Conservation (phyloP, 1,140 invertebrate genomes). For the Vollenhovia emeryi region DNA sequence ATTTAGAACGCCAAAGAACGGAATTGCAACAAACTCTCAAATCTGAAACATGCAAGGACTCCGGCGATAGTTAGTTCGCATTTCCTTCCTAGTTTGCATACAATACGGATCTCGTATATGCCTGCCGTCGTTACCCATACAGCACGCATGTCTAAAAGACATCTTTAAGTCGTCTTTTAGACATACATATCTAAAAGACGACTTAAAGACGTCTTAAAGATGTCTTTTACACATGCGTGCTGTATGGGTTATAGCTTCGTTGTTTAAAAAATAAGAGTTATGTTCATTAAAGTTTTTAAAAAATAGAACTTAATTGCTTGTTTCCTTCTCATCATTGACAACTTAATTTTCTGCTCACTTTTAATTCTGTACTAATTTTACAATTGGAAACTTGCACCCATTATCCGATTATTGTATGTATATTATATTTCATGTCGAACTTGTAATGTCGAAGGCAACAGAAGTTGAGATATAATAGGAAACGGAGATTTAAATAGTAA, state of each 20-base stretch:
- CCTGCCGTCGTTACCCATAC: too few relatives aligned
- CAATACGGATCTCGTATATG: neutral
- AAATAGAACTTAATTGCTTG: neutral
- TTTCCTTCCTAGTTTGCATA: neutral
- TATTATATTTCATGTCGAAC: neutral
- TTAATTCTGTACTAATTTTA: neutral
- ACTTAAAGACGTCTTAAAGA: too few relatives aligned
- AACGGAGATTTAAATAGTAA: conserved; percentile 70
- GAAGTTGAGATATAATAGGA: conserved; percentile 62
- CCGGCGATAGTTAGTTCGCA: neutral
- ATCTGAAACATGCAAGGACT: neutral
- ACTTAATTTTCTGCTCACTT: neutral
- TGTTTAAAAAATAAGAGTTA: neutral
- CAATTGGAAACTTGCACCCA: neutral
- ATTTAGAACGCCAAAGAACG: conserved; percentile 58
- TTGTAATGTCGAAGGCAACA: conserved; percentile 39
- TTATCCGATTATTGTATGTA: neutral
- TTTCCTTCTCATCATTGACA: neutral
- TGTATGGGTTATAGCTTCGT: too few relatives aligned
- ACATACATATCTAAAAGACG: too few relatives aligned
- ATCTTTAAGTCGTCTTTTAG: too few relatives aligned
- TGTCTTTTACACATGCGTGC: too few relatives aligned
- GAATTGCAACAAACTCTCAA: conserved; percentile 33
- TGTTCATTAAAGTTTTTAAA: neutral
- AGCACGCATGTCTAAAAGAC: too few relatives aligned